These are phyloP conservation scores for Ploceus nigricollis DNA, from an alignment of 2,113 vertebrate genomes.

Conservation along the genomic window DNA sequence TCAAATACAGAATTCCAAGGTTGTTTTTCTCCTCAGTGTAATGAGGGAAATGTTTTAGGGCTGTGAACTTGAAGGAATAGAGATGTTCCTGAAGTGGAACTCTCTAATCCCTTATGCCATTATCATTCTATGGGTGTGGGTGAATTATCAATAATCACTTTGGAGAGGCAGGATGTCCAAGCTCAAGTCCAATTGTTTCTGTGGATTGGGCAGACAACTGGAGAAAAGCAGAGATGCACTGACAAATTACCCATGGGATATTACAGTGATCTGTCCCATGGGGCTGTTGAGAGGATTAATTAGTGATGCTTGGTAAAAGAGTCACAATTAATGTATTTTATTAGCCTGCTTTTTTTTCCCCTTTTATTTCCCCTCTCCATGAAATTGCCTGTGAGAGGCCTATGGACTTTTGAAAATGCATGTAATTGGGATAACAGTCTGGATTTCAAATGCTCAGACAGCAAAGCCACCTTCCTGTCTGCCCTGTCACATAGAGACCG, in stretches of 20 bases:
- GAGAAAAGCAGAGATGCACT: neutral
- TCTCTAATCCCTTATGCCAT: neutral
- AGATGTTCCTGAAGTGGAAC: neutral
- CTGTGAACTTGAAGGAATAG: neutral
- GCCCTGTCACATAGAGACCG: rapidly evolving
- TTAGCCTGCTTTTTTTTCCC: neutral
- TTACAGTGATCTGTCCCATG: neutral
- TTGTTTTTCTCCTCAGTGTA: neutral
- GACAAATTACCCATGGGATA: neutral
- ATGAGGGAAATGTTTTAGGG: neutral
- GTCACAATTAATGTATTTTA: slow-evolving; percentile 17
- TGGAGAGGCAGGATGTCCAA: neutral
- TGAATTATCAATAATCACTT: neutral
- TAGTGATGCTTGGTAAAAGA: slow-evolving; percentile 15
- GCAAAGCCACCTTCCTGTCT: neutral
- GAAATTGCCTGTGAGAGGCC: neutral
- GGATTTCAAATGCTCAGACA: neutral
- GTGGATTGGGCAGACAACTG: neutral
- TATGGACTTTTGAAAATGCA: neutral
- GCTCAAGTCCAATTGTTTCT: neutral
- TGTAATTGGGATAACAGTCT: neutral
- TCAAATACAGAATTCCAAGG: neutral
- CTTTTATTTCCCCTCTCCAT: neutral
- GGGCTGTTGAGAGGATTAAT: slow-evolving; percentile 27
- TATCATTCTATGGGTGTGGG: neutral